Base-by-base conservation (phyloP, 2,888 invertebrate species). In the Scaptomyza polygonia region DNA sequence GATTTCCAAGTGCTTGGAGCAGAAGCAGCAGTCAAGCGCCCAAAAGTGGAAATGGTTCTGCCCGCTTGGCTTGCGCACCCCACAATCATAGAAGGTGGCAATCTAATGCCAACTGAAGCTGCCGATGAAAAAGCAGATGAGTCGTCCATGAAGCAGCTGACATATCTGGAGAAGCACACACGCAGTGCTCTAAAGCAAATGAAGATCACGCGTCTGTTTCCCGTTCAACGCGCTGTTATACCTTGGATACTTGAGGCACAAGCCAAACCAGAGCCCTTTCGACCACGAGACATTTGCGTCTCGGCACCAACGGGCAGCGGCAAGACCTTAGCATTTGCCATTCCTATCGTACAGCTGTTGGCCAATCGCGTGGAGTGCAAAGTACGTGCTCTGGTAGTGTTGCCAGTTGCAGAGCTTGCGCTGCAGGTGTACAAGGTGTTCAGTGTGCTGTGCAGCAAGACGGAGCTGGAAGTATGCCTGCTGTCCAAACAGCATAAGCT, bases 251-350 rank as follows among this genome's bases (percentile, higher is more conserved):
- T 97, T 32, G 91, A 94, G 79, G 94, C 94, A 68, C 93, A 95
- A 74, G 90, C 92, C 70, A 92, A 94, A 74, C 93, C 94, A 59
- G 89, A 92, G 83, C 92, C 93, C 29, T 93, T 95, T 79, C 94
- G 96, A 92, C 96, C 97, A 0, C 94, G 95, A 77, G 99, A 99
- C 91, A 93, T 98, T 53, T 99, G 99, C 92, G 97, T 99, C 29
- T 98, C 98, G 42, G 98, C 99, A 16, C 98, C 99, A 0, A 99
- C 99, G 2, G 99, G 98, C 16, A 98, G 98, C 93, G 99, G 99
- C 18, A 99, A 99, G 93, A 99, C 99, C 1, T 92, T 99, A 62
- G 96, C 98, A 3, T 99, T 97, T 94, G 97, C 97, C 48, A 92
- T 99, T 68, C 99, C 99, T 7, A 95, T 99, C 47, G 92, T 99